Evolutionary conservation across 2,888 invertebrate genomes (phyloP).

Genomic region (Drosophila kokeensis): DNA sequence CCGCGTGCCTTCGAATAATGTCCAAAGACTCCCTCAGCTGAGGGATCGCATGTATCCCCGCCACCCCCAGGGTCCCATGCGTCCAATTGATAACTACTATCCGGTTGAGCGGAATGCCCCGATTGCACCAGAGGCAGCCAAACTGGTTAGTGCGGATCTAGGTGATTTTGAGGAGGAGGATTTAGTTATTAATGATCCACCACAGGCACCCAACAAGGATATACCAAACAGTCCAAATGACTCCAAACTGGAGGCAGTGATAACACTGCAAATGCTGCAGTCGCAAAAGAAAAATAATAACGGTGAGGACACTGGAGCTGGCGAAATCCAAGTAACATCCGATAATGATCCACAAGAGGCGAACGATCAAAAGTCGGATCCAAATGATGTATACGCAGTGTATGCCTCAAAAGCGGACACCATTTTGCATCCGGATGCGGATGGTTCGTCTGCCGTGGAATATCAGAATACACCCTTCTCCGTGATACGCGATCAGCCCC

Average conservation of each 20-base stretch:
- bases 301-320: conserved; percentile 80
- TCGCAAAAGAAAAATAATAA: conserved; percentile 84
- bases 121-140: conserved; percentile 54
- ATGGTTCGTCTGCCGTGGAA: conserved; percentile 78
- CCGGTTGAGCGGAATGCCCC: conserved; percentile 75
- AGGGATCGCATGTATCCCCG: conserved; percentile 74
- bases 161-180: conserved; percentile 85
- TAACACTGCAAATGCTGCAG: conserved; percentile 90
- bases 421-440: conserved; percentile 62
- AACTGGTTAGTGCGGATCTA: conserved; percentile 58
- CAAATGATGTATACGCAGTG: conserved; percentile 74
- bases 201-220: conserved; percentile 83
- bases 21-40: conserved; percentile 53
- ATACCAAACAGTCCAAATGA: conserved; percentile 64
- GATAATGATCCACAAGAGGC: conserved; percentile 59
- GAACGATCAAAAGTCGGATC: conserved; percentile 41
- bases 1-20: conserved; percentile 70
- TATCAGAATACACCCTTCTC: conserved; percentile 85
- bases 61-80: conserved; percentile 56
- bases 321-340: conserved; percentile 75
- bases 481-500: conserved; percentile 84
- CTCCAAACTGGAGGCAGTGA: conserved; percentile 86
- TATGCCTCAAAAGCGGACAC: conserved; percentile 71
- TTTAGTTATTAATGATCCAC: conserved; percentile 85
- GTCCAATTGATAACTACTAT: conserved; percentile 75